A percentile compares a stretch with the other conserved stretches of the same genome.
These are phyloP conservation scores for Danaus plexippus DNA, from an alignment of 1,140 invertebrate species.

Conservation along the genomic window DNA sequence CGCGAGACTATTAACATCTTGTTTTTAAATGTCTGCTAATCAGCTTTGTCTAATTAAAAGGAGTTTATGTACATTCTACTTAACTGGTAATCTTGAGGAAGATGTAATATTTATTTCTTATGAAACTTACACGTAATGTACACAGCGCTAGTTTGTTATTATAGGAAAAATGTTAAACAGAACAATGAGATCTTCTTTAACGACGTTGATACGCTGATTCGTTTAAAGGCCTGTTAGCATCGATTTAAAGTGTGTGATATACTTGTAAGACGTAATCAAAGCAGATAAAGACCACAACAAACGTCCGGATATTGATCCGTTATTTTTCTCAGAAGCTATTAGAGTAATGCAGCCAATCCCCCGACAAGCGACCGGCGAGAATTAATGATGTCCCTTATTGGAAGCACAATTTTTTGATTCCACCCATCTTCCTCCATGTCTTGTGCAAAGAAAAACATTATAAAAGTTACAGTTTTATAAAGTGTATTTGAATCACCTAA, in stretches of 20 bases:
- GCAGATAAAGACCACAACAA: slow-evolving; percentile 35
- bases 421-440: slow-evolving; percentile 30
- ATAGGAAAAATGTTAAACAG: too few relatives aligned
- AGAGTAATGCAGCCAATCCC: slow-evolving; percentile 56
- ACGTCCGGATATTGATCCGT: slow-evolving; percentile 53
- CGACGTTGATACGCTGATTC: too few relatives aligned
- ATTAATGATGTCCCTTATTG: slow-evolving; percentile 71
- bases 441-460: slow-evolving; percentile 12
- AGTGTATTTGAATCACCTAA: too few relatives aligned
- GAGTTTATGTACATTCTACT: background rate
- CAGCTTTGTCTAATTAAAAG: slow-evolving; percentile 9
- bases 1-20: slow-evolving; percentile 28
- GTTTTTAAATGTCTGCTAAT: slow-evolving; percentile 17
- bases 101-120: too few relatives aligned
- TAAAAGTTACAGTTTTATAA: too few relatives aligned
- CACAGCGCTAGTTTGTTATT: too few relatives aligned
- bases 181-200: too few relatives aligned
- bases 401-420: slow-evolving; percentile 67
- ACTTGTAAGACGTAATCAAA: slow-evolving; percentile 19
- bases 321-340: slow-evolving; percentile 64
- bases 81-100: too few relatives aligned
- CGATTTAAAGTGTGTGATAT: too few relatives aligned
- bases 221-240: too few relatives aligned
- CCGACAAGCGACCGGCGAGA: slow-evolving; percentile 48
- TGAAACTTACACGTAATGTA: too few relatives aligned